Base-by-base conservation (phyloP, 1,140 invertebrate genomes). In the Charaxes varanes region DNA sequence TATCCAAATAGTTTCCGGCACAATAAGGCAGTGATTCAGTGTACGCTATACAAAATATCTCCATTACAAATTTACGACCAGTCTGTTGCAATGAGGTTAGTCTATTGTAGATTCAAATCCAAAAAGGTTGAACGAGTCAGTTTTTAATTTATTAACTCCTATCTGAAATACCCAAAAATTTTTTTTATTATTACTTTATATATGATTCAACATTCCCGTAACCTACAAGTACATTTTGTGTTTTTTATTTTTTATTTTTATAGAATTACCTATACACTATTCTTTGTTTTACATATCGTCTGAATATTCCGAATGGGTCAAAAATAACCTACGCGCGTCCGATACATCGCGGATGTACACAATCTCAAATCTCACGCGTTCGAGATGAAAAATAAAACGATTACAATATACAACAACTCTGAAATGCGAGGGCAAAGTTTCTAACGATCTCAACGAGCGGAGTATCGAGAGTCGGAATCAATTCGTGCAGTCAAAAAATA, bases 101-200 rank as follows among this genome's bases (percentile, higher is more conserved):
- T 71, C 70, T 79, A 78, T 82, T 80, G 73, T 80, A 82, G 76
- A 82, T 80, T 82, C 78, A 82, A 82, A 82, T 82, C 78, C 78
- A 82, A 82, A 79, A 80, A 69, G 62, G 70, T 80, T 77, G 64
- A 76, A 76, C 70, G 58, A 79, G 66, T 82, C 69, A 69, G 43
- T 62, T 56, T n/a, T 62, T 31, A 71, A 64, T 79, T 72, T 68
- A 64, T 73, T 76, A 74, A 74, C 64, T 66, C 72, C 70, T 78
- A 78, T 77, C 49, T 71, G 72, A 78, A 74, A 81, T 81, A 81
- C 72, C 66, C 67, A 73, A 73, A 62, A 54, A 38, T 57, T 69
- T 62, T 58, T 53, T 54, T 43, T 10, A n/a, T n/a, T n/a, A n/a
- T n/a, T n/a, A n/a, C n/a, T n/a, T n/a, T 71, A 70, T 74, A 79